phyloP scores from a whole-genome alignment of 2,113 vertebrate genomes.

The Cisticola juncidis region DNA sequence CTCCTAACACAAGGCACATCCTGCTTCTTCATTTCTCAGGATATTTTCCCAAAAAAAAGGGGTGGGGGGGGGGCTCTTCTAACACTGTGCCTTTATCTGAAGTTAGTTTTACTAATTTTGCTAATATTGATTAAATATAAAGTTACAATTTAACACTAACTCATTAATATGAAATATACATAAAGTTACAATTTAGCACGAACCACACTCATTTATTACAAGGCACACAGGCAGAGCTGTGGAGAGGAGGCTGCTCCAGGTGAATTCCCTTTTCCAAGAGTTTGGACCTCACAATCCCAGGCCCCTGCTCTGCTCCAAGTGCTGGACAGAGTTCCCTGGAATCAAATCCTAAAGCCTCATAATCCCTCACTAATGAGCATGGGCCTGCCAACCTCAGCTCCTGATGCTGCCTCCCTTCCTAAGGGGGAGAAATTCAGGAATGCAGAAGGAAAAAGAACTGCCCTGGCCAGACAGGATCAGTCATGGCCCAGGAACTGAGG shows the following conservation, averaged over 20 bases:
- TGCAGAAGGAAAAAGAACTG: background rate
- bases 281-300: rapidly evolving
- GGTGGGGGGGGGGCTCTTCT: too few species aligned
- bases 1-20: too few species aligned
- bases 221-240: background rate
- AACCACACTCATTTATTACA: too few species aligned
- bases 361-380: background rate
- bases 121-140: too few species aligned
- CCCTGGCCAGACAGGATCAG: background rate
- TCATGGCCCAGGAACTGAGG: background rate
- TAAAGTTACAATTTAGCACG: too few species aligned
- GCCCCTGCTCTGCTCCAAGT: background rate
- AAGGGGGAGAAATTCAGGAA: background rate
- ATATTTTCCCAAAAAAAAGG: too few species aligned
- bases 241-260: background rate
- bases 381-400: rapidly evolving
- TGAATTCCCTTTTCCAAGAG: background rate
- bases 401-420: background rate
- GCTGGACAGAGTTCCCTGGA: background rate
- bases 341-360: background rate
- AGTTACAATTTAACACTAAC: too few species aligned
- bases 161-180: too few species aligned
- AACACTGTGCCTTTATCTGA: too few species aligned
- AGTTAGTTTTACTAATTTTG: too few species aligned
- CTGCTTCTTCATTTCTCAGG: too few species aligned